Percentiles rank a stretch among this genome's conserved stretches.
Evolutionary conservation across 2,888 invertebrate species (phyloP).

Genomic region (Pachycephus smyrnensis): DNA sequence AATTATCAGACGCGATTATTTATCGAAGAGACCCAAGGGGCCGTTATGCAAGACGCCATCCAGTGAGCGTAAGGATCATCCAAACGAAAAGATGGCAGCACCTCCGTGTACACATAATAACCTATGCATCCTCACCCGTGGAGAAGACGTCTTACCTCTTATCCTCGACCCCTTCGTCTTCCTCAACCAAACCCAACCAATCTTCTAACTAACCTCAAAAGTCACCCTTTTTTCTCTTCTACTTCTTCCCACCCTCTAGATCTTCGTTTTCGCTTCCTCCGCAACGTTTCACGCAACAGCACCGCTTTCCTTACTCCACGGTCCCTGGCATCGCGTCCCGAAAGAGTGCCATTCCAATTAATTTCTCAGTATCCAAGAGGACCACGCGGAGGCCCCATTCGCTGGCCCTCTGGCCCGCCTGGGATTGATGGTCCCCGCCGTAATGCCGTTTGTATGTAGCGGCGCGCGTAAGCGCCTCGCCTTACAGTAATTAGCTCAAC

Average conservation of each 20-base stretch:
- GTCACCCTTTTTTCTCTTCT: neutral
- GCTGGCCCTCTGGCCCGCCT: conserved; percentile 25
- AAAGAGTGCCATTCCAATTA: neutral
- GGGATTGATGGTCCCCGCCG: conserved; percentile 64
- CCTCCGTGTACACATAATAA: neutral
- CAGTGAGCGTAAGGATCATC: neutral
- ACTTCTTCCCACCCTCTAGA: neutral
- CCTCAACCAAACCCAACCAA: neutral
- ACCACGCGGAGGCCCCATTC: conserved; percentile 3
- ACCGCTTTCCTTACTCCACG: neutral
- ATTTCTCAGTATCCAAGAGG: neutral
- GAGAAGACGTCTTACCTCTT: neutral
- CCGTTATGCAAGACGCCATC: neutral
- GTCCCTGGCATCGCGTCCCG: neutral
- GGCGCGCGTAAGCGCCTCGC: conserved; percentile 65
- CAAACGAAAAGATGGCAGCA: neutral
- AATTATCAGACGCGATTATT: conserved; percentile 54
- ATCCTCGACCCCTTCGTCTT: neutral
- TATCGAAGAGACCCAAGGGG: conserved; percentile 31
- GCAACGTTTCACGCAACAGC: neutral
- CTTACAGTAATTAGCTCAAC: conserved; percentile 67
- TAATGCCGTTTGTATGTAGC: conserved; percentile 68
- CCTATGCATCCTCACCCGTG: neutral
- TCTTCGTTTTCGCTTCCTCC: neutral
- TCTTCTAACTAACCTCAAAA: neutral